Conservation (phyloP, 2,797 vertebrate genomes). For the Neopelma chrysocephalum region DNA sequence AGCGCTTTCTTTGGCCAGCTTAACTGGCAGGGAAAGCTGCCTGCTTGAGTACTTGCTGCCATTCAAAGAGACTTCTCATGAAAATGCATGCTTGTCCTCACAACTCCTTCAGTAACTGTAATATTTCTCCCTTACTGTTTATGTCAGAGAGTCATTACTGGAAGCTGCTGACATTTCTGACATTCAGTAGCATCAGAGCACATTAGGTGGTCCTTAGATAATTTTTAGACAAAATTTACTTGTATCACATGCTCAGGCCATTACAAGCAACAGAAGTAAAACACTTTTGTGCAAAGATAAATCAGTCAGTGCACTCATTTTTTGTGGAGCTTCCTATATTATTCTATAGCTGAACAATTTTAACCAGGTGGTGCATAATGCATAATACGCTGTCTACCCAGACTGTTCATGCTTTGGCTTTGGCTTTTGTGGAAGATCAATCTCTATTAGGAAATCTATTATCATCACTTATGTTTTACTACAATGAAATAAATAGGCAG, state of each 20-base stretch:
- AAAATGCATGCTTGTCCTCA: constrained; percentile 80
- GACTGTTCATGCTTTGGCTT: not conserved
- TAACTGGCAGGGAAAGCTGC: constrained; percentile 81
- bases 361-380: not conserved
- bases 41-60: constrained; percentile 85
- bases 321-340: not conserved
- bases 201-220: constrained; percentile 96
- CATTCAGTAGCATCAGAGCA: constrained; percentile 81
- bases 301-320: not conserved
- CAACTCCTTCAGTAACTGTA: constrained; percentile 90
- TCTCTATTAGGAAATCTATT: constrained; percentile 67
- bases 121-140: constrained; percentile 89
- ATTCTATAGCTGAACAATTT: not conserved
- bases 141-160: constrained; percentile 92
- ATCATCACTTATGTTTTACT: constrained; percentile 68
- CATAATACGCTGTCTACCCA: not conserved
- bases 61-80: constrained; percentile 85
- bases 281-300: not conserved
- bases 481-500: constrained; percentile 65
- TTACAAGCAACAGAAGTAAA: constrained; percentile 85
- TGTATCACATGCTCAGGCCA: constrained; percentile 83
- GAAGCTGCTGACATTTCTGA: constrained; percentile 90
- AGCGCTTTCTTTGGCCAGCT: constrained; percentile 65
- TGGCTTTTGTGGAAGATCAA: constrained; percentile 54
- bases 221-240: constrained; percentile 83